A percentile compares a stretch with the other conserved stretches of the same genome.
phyloP scores from a whole-genome alignment of 2,888 invertebrate genomes.

The Hecatera dysodea region DNA sequence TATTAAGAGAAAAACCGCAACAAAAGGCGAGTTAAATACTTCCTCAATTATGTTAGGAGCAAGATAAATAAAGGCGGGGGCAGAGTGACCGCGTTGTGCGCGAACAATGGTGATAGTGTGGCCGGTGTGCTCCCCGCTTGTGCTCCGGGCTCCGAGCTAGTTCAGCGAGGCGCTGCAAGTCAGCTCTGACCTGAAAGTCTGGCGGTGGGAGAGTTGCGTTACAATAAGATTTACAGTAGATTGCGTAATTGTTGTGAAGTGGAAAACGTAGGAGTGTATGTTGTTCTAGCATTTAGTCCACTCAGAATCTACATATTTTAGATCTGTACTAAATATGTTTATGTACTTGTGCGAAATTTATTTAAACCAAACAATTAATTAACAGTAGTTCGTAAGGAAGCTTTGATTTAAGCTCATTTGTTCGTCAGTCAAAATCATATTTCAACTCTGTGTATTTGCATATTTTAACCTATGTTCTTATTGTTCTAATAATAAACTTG shows the following conservation, averaged over 20 bases:
- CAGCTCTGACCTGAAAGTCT: constrained; percentile 27
- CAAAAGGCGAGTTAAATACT: constrained; percentile 79
- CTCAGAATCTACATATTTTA: too few relatives aligned
- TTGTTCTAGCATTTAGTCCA: not conserved
- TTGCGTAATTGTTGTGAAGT: not conserved
- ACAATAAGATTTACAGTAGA: not conserved
- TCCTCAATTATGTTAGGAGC: constrained; percentile 84
- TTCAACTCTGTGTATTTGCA: too few relatives aligned
- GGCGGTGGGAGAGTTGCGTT: not conserved
- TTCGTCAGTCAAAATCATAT: too few relatives aligned
- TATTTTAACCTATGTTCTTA: not conserved
- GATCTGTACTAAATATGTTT: too few relatives aligned
- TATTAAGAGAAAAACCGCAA: constrained; percentile 73
- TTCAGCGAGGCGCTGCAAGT: constrained; percentile 19
- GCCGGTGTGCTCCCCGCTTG: constrained; percentile 21
- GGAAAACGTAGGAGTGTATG: not conserved
- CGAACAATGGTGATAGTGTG: constrained; percentile 41
- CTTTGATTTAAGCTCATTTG: not conserved
- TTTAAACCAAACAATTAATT: not conserved
- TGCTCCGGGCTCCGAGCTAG: constrained; percentile 10
- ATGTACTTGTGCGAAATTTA: not conserved
- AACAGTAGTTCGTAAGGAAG: too few relatives aligned
- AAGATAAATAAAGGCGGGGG: constrained; percentile 77
- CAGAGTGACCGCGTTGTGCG: constrained; percentile 50
- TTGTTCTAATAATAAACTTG: not conserved